Base-by-base conservation (phyloP, 2,888 invertebrate genomes). In the Drosophila lutescens region DNA sequence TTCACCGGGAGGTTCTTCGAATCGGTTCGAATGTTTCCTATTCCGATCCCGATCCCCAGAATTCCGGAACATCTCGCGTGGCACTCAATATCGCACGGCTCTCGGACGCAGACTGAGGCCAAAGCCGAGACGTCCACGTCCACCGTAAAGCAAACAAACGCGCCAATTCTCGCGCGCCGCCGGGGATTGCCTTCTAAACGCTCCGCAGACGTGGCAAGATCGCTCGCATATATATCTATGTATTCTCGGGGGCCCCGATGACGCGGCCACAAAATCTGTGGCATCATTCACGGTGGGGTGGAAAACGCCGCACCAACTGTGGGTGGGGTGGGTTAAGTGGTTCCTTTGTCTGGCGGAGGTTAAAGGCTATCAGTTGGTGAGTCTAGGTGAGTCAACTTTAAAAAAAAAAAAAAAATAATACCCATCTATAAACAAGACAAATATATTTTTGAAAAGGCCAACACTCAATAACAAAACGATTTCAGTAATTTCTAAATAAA, bases 51-150 rank as follows among this genome's bases (percentile, higher is more conserved):
- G 30, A 57, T 75, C 74, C 87, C 56, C 34, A 41, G 57, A 57
- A 74, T 70, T 79, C 86, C 74, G 76, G 68, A 82, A 72, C 81
- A 84, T 76, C 65, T 71, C 70, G 78, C 72, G 63, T 46, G 47
- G 75, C 77, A 77, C 68, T 70, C 77, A 77, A 65, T 62, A 88
- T 79, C 50, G 77, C 74, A 77, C 89, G 76, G 74, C 80, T 78
- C 77, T 86, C 87, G 73, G 78, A 78, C 69, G 70, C 72, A 74
- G 80, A 88, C 87, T 88, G 89, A 84, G 75, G 56, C 68, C 75
- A 75, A 72, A 41, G 51, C 51, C 71, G 70, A 69, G 47, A 57
- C 51, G 30, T 32, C 41, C 46, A 60, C 60, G 36, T 47, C 49
- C 57, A 26, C 32, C 47, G 46, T 54, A 68, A 65, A 40, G 46